Conservation (phyloP, 2,113 vertebrate species). For the Triplophysa tibetana region DNA sequence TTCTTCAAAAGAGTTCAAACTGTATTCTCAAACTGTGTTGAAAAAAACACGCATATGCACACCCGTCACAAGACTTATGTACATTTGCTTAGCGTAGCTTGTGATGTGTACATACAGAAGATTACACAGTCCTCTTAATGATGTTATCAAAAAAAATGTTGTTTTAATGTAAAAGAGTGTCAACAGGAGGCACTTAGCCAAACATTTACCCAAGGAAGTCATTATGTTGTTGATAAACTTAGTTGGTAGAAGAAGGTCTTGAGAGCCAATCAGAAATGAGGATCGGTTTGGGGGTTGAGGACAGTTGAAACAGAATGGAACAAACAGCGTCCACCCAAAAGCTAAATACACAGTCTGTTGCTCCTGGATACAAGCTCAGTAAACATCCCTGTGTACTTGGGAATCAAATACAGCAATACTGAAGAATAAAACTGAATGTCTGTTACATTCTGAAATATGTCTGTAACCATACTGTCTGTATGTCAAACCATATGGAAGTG, state of each 20-base stretch:
- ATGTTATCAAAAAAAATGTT: slow-evolving; percentile 29
- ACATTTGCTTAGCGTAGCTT: slow-evolving; percentile 26
- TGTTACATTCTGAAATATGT: background rate
- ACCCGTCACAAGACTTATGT: slow-evolving; percentile 2
- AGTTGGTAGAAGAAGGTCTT: slow-evolving; percentile 9
- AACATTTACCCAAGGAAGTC: slow-evolving; percentile 54
- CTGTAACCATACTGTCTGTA: background rate
- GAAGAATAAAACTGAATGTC: background rate
- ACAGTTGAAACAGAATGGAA: slow-evolving; percentile 19
- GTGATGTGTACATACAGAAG: slow-evolving; percentile 10
- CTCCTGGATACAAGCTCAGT: slow-evolving; percentile 1
- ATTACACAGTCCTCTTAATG: slow-evolving; percentile 10
- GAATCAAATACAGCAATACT: background rate
- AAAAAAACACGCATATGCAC: background rate
- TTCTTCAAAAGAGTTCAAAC: background rate
- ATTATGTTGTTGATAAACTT: slow-evolving; percentile 40
- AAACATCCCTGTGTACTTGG: background rate
- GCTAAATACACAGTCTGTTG: slow-evolving; percentile 17
- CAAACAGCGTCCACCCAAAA: slow-evolving; percentile 24
- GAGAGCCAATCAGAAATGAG: background rate
- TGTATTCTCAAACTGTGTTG: background rate
- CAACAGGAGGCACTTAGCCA: slow-evolving; percentile 44
- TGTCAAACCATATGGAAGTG: background rate
- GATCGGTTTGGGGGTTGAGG: background rate
- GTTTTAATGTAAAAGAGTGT: slow-evolving; percentile 36